Conservation (phyloP, 1,140 invertebrate species). For the Fopius arisanus region DNA sequence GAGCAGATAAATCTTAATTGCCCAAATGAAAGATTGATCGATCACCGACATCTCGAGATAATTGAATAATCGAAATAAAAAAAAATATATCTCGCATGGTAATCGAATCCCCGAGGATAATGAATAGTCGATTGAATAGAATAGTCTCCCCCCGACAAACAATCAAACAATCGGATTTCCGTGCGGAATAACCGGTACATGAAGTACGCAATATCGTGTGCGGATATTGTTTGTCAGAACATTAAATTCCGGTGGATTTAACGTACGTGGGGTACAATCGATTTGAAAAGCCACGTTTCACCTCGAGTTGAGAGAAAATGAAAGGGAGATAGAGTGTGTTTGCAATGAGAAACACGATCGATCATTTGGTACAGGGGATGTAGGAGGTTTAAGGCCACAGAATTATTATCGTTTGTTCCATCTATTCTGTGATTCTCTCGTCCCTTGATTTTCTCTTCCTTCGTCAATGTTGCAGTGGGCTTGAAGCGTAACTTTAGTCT, state of each 20-base stretch:
- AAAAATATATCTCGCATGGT: neutral
- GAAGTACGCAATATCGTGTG: neutral
- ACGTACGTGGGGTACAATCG: neutral
- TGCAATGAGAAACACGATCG: slow-evolving; percentile 5
- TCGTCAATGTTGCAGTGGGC: neutral
- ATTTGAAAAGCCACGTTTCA: slow-evolving; percentile 14
- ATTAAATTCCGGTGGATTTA: slow-evolving; percentile 14
- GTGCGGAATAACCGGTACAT: neutral
- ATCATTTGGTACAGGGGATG: neutral
- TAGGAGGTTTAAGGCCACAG: slow-evolving; percentile 6
- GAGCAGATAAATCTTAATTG: neutral
- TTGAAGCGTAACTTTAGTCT: slow-evolving; percentile 2
- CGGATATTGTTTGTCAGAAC: slow-evolving; percentile 11
- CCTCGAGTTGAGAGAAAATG: neutral
- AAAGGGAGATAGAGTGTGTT: neutral
- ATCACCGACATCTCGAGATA: neutral
- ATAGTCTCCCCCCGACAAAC: neutral
- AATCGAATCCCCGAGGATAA: neutral
- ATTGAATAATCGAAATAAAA: neutral
- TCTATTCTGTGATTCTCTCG: neutral
- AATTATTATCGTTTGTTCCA: slow-evolving; percentile 19
- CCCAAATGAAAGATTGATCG: neutral
- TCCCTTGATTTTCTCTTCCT: neutral
- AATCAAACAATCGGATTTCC: slow-evolving; percentile 10
- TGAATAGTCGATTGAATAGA: neutral